A percentile compares a stretch with the other conserved stretches of the same genome.
phyloP scores from a whole-genome alignment of 2,113 vertebrate genomes.

The Danionella cerebrum region DNA sequence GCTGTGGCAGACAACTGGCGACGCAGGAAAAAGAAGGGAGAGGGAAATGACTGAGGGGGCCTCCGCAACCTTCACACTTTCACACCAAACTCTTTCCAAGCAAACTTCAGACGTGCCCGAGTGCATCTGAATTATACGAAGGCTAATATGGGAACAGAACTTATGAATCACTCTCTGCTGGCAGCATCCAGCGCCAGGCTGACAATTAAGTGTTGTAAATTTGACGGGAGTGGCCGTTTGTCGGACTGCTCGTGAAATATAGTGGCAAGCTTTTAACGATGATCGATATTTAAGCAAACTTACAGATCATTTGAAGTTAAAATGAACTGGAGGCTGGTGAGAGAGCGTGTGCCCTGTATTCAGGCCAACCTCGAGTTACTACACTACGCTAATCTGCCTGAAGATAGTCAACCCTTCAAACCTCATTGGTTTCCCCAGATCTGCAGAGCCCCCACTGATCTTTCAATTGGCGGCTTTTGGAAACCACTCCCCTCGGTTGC shows the following conservation, averaged over 20 bases:
- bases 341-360: background rate
- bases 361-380: background rate
- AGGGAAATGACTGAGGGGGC: background rate
- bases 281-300: conserved; percentile 6
- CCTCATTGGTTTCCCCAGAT: conserved; percentile 36
- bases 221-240: background rate
- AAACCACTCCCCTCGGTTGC: conserved; percentile 27
- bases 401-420: background rate
- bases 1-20: conserved; percentile 31
- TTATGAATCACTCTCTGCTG: background rate
- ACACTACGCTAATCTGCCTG: background rate
- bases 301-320: background rate
- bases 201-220: conserved; percentile 14
- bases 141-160: background rate
- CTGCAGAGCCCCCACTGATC: conserved; percentile 31
- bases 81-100: background rate
- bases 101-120: conserved; percentile 13
- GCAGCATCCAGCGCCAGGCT: background rate
- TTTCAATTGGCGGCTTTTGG: conserved; percentile 24
- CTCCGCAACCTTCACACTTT: conserved; percentile 13
- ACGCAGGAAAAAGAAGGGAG: conserved; percentile 9
- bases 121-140: background rate
- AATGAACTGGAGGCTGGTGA: background rate
- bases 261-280: conserved; percentile 8
- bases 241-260: background rate